phyloP scores from a whole-genome alignment of 2,888 invertebrate species.

The Drosophila subsilvestris region DNA sequence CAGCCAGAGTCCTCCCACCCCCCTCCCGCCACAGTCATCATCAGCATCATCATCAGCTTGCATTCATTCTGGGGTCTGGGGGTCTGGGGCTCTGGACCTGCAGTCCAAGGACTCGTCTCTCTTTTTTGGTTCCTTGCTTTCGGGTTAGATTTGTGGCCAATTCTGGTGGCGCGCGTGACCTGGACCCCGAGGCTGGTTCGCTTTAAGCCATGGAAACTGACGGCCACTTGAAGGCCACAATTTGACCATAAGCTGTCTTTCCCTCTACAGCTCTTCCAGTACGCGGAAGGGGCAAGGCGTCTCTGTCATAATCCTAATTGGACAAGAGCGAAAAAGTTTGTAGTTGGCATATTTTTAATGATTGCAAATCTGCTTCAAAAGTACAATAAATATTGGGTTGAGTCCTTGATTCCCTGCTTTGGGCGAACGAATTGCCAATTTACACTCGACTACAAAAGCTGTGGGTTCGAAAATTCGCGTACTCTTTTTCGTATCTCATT shows the following conservation, averaged over 20 bases:
- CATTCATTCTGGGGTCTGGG: slow-evolving; percentile 37
- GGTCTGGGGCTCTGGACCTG: slow-evolving; percentile 10
- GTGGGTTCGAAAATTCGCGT: too few species aligned
- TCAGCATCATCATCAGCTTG: slow-evolving; percentile 46
- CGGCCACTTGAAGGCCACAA: slow-evolving; percentile 53
- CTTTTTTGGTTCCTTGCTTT: slow-evolving; percentile 11
- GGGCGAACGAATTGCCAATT: not conserved
- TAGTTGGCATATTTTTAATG: slow-evolving; percentile 40
- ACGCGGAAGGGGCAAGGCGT: slow-evolving; percentile 32
- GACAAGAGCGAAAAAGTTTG: slow-evolving; percentile 54
- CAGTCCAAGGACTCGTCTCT: slow-evolving; percentile 29
- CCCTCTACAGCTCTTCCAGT: not conserved
- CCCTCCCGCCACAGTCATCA: slow-evolving; percentile 29
- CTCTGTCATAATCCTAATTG: slow-evolving; percentile 63
- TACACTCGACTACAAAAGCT: not conserved
- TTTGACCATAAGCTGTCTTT: slow-evolving; percentile 34
- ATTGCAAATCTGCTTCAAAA: slow-evolving; percentile 41
- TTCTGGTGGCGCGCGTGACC: slow-evolving; percentile 62
- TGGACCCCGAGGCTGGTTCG: slow-evolving; percentile 7
- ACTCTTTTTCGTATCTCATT: too few species aligned
- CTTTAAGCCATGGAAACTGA: slow-evolving; percentile 44
- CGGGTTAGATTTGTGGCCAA: slow-evolving; percentile 63
- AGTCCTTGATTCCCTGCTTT: not conserved
- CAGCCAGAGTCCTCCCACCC: slow-evolving; percentile 29
- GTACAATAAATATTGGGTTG: slow-evolving; percentile 39